A percentile compares a stretch with the other conserved stretches of the same genome.
These are phyloP conservation scores for Anastrepha ludens DNA, from an alignment of 1,140 invertebrate genomes.

Conservation along the genomic window DNA sequence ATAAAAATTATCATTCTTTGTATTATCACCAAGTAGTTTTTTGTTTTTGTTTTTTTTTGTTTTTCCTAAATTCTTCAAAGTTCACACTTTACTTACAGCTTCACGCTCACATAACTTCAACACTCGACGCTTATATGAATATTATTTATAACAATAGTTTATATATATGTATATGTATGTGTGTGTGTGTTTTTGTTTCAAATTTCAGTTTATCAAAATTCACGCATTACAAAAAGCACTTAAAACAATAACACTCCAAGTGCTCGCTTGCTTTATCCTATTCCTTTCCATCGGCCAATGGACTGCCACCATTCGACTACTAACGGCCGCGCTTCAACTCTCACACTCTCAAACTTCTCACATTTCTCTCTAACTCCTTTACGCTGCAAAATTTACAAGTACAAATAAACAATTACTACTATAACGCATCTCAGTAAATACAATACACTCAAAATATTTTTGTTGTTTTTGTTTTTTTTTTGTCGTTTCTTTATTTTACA, in stretches of 20 bases:
- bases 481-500: slow-evolving; percentile 30
- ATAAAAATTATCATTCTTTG: slow-evolving; percentile 42
- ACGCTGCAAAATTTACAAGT: background rate
- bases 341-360: no score
- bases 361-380: no score
- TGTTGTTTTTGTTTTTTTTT: slow-evolving; percentile 13
- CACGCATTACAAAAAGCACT: no score
- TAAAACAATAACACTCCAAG: no score
- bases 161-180: background rate
- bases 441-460: slow-evolving; percentile 1
- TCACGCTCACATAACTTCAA: background rate
- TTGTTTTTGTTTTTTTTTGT: slow-evolving; percentile 21
- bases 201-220: no score
- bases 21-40: slow-evolving; percentile 16
- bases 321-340: no score
- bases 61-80: background rate
- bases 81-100: background rate
- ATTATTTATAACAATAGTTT: background rate
- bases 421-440: slow-evolving; percentile 20
- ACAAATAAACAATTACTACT: background rate
- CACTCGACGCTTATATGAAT: background rate
- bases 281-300: no score
- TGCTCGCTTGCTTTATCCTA: no score
- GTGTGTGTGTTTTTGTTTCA: background rate
- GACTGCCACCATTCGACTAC: no score